Conservation (phyloP, 2,888 invertebrate genomes). For the Drosophila barbarae region DNA sequence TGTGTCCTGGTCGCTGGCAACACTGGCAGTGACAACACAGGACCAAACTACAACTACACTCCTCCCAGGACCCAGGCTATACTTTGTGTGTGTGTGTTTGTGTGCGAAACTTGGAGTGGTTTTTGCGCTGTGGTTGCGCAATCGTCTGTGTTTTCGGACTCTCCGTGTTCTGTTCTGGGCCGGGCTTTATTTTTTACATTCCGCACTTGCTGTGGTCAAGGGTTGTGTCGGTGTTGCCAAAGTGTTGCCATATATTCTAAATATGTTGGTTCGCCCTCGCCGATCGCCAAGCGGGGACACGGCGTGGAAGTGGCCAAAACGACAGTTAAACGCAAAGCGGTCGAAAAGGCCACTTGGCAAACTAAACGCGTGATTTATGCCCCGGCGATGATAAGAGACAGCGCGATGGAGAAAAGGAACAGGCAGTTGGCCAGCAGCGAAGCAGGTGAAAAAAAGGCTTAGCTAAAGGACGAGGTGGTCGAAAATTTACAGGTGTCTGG, state of each 20-base stretch:
- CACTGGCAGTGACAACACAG: conserved; percentile 62
- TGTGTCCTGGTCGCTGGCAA: conserved; percentile 56
- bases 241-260: conserved; percentile 76
- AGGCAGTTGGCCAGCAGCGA: not conserved
- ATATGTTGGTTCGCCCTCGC: conserved; percentile 64
- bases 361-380: conserved; percentile 73
- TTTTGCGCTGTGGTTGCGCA: conserved; percentile 72
- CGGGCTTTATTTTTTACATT: conserved; percentile 37
- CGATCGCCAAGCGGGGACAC: conserved; percentile 39
- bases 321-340: conserved; percentile 68
- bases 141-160: conserved; percentile 62
- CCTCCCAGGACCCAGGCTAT: conserved; percentile 18
- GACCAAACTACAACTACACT: conserved; percentile 40
- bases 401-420: conserved; percentile 9
- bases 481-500: conserved; percentile 1
- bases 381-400: conserved; percentile 62
- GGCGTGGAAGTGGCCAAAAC: conserved; percentile 55
- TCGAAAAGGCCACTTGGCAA: conserved; percentile 70
- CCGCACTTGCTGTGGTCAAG: conserved; percentile 68
- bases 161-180: conserved; percentile 31
- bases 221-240: conserved; percentile 70
- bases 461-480: not conserved
- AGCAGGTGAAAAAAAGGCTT: conserved; percentile 10
- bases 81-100: conserved; percentile 9
- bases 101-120: conserved; percentile 67